Evolutionary conservation across 2,888 invertebrate species (phyloP), one percentile per base, ranked within the genome.

Genomic region (Tromatobia lineatoria): DNA sequence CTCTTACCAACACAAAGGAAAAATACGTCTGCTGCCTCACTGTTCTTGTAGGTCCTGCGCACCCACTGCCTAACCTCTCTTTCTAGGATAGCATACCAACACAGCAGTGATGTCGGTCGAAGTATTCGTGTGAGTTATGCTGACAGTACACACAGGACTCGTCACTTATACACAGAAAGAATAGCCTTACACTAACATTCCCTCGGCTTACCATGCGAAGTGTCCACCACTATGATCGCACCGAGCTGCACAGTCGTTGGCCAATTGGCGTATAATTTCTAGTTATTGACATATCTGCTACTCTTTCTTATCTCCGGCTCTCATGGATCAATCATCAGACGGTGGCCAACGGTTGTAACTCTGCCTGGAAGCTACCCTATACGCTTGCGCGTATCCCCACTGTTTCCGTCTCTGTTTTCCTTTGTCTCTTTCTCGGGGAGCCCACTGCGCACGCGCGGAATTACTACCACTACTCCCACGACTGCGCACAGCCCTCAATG

Each of bases 331-430:
- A 45, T 67, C 47, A 67, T 67, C 6, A 23, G 23, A 8, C 10
- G 15, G 23, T 38, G 64, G 23, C 25, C 15, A 23, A 45, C 7
- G 64, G 47, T 13, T 45, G 38, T 66, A 13, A 25, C 45, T 47
- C 1, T 25, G 13, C 3, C 25, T 15, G 57, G 57, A 25, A 57
- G 25, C 25, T 25, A 29, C 61, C 18, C 38, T 50, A 8, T 70
- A 74, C 75, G 83, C 79, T 47, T 75, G 70, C 70, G 79, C 81
- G 70, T 47, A n/a, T 70, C 67, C 70, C 50, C 75, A 52, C 57
- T 42, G n/a, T 13, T 13, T 2, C 52, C 2, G 38, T 42, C 10
- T 38, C 38, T 10, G 1, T 38, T 38, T 38, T 29, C 29, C 38
- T 38, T 38, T 38, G 38, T 38, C 38, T 38, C 38, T 34, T 3